These are phyloP conservation scores for Macaca nemestrina DNA, from an alignment of 2,113 vertebrate species.

Conservation along the genomic window DNA sequence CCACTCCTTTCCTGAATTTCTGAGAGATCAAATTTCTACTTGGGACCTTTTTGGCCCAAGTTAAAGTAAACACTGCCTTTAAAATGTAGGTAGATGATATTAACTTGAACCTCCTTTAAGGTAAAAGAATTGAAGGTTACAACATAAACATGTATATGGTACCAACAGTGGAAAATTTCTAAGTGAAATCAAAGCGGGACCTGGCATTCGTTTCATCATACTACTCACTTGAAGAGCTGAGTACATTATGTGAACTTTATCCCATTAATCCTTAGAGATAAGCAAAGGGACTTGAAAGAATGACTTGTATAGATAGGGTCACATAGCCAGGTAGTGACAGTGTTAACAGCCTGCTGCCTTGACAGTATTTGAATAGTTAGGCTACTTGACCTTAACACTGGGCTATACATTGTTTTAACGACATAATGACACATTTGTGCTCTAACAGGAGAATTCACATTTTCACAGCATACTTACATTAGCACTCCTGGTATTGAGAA, in stretches of 20 bases:
- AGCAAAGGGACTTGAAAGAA: constrained; percentile 37
- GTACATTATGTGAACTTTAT: constrained; percentile 52
- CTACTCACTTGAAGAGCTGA: constrained; percentile 42
- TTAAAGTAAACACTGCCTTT: constrained; percentile 59
- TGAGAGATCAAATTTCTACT: constrained; percentile 51
- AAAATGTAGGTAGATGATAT: constrained; percentile 48
- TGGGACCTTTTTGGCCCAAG: not conserved
- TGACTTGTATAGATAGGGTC: not conserved
- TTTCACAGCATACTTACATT: not conserved
- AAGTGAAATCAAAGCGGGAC: constrained; percentile 50
- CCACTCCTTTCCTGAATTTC: constrained; percentile 49
- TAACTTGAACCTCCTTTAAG: constrained; percentile 43
- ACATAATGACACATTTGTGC: not conserved
- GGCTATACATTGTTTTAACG: constrained; percentile 19
- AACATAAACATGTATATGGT: constrained; percentile 30
- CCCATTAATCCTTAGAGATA: constrained; percentile 54
- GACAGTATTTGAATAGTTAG: not conserved
- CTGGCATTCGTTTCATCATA: constrained; percentile 34
- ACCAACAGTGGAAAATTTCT: constrained; percentile 40
- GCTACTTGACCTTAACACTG: not conserved
- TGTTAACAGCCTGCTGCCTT: not conserved
- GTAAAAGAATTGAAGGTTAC: constrained; percentile 7
- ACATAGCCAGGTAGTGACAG: not conserved
- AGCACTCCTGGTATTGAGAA: constrained; percentile 7
- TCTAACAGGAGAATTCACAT: constrained; percentile 27